phyloP scores from a whole-genome alignment of 2,113 vertebrate genomes.

The Todiramphus saurophagus region DNA sequence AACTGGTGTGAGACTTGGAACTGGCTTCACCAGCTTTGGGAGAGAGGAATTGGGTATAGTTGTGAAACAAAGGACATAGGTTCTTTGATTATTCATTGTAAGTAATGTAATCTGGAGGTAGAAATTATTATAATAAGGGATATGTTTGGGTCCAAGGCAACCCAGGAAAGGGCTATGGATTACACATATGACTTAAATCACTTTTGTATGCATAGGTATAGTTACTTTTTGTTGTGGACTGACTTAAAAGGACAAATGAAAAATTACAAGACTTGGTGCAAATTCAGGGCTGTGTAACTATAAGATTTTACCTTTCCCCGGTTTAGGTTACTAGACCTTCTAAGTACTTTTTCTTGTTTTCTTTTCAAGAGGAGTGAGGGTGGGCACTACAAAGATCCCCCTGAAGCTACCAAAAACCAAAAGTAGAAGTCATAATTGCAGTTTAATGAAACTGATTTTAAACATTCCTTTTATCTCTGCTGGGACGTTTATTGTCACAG shows the following conservation, averaged over 20 bases:
- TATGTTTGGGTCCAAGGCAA: neutral
- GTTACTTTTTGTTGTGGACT: neutral
- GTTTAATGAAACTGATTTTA: slow-evolving; percentile 75
- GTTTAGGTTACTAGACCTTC: neutral
- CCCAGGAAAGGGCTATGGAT: neutral
- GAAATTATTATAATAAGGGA: neutral
- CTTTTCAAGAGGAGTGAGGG: too few species aligned
- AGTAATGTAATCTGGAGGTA: neutral
- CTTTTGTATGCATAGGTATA: neutral
- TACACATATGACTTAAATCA: neutral
- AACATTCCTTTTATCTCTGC: slow-evolving; percentile 60
- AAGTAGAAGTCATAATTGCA: slow-evolving; percentile 72
- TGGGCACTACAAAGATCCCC: slow-evolving; percentile 27
- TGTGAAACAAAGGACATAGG: neutral
- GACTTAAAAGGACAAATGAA: neutral
- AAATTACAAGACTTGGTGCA: neutral
- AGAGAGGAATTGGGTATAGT: neutral
- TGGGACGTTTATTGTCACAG: slow-evolving; percentile 73
- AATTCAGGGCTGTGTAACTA: neutral
- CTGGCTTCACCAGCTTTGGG: neutral
- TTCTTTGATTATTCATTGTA: neutral
- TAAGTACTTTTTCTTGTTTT: neutral
- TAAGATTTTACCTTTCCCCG: neutral
- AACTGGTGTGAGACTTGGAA: neutral
- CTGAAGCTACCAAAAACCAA: slow-evolving; percentile 37